Base-by-base conservation (phyloP, 2,888 invertebrate species). In the Amphipoea lucens region DNA sequence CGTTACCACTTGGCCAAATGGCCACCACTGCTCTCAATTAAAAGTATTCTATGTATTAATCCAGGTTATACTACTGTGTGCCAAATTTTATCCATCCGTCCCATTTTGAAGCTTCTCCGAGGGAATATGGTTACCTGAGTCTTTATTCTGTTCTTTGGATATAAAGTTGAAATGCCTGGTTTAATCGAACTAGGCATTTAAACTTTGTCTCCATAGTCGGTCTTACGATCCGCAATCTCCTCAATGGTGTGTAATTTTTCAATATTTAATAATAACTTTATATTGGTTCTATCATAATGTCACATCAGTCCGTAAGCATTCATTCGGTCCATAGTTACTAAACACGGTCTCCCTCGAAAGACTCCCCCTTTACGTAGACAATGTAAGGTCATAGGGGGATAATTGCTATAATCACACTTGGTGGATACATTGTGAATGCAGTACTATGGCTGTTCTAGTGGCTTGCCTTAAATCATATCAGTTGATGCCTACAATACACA, bases 321-420 rank as follows among this genome's bases (percentile, higher is more conserved):
- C 5, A 60, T 69, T 51, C 23, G 23, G 9, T 36, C 40, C 12
- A 51, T 48, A 42, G 40, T 29, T 60, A 63, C 17, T 45, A 40
- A 71, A 36, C 6, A 45, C 45, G 42, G 14, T 36, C 54, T 17
- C 45, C 72, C n/a, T 65, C 45, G 7, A 12, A 69, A 72, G 4
- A 48, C 11, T 54, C 36, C 63, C 62, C 42, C 70, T 78, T 45
- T 71, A 12, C n/a, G 0, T 65, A 57, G 45, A 65, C 72, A 72
- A 72, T 65, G 42, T n/a, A 36, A 60, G 54, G 54, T 36, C 29
- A 57, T 66, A 45, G n/a, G 17, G 12, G 23, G 23, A 57, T 40
- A 80, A 57, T 73, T 80, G 73, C 40, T 73, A 7, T 73, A 29
- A 73, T 79, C 45, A 29, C 45, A 65, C 63, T 72, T 72, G 1